A percentile compares a stretch with the other conserved stretches of the same genome.
These are phyloP conservation scores for Phaenicophaeus curvirostris DNA, from an alignment of 2,797 vertebrate genomes.

Conservation along the genomic window DNA sequence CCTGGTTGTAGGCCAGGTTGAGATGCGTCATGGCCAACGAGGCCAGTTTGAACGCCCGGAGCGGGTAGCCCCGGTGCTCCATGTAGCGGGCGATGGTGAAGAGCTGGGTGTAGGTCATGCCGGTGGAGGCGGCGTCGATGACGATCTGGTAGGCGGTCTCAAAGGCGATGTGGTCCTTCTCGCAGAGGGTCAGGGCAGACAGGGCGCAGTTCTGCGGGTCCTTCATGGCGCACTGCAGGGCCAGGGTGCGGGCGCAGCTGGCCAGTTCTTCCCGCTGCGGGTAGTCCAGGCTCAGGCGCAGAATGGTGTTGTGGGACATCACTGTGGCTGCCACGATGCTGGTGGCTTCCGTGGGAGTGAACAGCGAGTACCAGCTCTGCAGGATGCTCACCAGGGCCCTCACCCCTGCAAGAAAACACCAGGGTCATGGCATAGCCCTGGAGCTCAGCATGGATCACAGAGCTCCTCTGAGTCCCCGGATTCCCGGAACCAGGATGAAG, in stretches of 20 bases:
- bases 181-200: slow-evolving; percentile 94
- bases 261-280: slow-evolving; percentile 95
- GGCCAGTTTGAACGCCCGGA: slow-evolving; percentile 95
- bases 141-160: slow-evolving; percentile 91
- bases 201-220: slow-evolving; percentile 97
- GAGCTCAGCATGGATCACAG: fast-evolving
- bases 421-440: not conserved
- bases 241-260: slow-evolving; percentile 93
- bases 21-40: slow-evolving; percentile 97
- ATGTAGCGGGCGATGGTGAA: slow-evolving; percentile 91
- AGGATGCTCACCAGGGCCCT: slow-evolving; percentile 95
- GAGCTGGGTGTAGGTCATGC: slow-evolving; percentile 89
- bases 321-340: slow-evolving; percentile 96
- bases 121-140: slow-evolving; percentile 85
- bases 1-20: slow-evolving; percentile 98
- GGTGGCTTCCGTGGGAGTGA: slow-evolving; percentile 97
- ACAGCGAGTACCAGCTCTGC: slow-evolving; percentile 98
- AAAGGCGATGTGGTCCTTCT: slow-evolving; percentile 97
- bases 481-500: not conserved
- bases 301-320: slow-evolving; percentile 96
- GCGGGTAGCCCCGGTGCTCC: slow-evolving; percentile 95
- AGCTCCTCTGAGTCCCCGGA: not conserved
- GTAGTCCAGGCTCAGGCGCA: slow-evolving; percentile 96
- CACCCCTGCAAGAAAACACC: slow-evolving; percentile 81
- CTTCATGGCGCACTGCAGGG: slow-evolving; percentile 98